phyloP scores from a whole-genome alignment of 2,797 vertebrate genomes.

The Danio choprae region DNA sequence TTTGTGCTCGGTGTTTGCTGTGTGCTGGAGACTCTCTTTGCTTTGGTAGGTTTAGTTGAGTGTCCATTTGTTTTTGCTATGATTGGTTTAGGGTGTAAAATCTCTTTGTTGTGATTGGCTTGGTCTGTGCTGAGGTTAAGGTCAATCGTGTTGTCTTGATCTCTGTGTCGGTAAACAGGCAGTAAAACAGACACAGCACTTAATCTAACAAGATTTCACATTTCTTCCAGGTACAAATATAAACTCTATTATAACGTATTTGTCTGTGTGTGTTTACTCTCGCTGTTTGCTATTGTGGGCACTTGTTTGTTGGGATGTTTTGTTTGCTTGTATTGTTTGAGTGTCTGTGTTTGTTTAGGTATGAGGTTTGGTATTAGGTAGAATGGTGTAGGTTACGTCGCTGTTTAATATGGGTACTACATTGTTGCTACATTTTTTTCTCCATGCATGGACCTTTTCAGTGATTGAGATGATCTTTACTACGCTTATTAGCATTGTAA shows the following conservation, averaged over 20 bases:
- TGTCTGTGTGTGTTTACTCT: not conserved
- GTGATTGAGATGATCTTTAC: too few relatives aligned
- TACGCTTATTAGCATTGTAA: too few relatives aligned
- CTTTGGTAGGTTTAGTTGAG: conserved; percentile 14
- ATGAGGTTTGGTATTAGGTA: not conserved
- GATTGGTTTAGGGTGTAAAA: conserved; percentile 55
- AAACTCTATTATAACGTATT: conserved; percentile 47
- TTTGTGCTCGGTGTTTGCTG: conserved; percentile 11
- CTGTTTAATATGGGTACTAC: not conserved
- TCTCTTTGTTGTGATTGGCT: conserved; percentile 60
- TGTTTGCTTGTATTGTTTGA: conserved; percentile 11
- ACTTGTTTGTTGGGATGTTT: not conserved
- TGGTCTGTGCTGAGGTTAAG: conserved; percentile 56
- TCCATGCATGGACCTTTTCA: not conserved
- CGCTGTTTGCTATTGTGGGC: not conserved
- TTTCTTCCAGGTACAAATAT: conserved; percentile 51
- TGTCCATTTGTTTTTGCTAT: conserved; percentile 48
- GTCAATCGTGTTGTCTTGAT: conserved; percentile 64
- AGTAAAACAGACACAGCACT: conserved; percentile 69
- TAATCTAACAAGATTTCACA: conserved; percentile 70
- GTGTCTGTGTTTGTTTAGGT: not conserved
- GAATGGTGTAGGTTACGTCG: not conserved
- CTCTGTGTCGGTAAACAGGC: conserved; percentile 64
- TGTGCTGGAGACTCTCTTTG: conserved; percentile 12
- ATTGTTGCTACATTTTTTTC: not conserved